Conservation (phyloP, 2,888 invertebrate genomes). For the Portevinia maculata region DNA sequence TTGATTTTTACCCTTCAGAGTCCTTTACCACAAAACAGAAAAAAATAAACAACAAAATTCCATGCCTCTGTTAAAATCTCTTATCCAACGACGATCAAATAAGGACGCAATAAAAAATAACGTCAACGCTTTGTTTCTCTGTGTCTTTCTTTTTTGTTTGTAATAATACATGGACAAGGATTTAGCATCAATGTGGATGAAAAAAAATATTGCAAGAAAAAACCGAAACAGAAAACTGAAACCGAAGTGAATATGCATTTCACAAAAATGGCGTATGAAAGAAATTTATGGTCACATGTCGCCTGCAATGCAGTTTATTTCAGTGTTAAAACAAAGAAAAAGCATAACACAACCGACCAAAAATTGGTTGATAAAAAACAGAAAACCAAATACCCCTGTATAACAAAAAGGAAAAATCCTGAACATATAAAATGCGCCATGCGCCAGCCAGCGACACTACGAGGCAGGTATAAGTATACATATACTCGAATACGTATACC, state of each 20-base stretch:
- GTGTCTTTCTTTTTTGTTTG: slow-evolving; percentile 38
- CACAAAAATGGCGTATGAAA: slow-evolving; percentile 64
- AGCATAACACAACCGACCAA: slow-evolving; percentile 56
- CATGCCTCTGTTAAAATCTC: slow-evolving; percentile 46
- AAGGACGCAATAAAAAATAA: slow-evolving; percentile 63
- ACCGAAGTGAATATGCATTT: slow-evolving; percentile 66
- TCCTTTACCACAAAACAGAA: slow-evolving; percentile 34
- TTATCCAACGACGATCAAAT: slow-evolving; percentile 65
- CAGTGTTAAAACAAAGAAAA: slow-evolving; percentile 43
- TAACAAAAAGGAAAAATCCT: slow-evolving; percentile 45
- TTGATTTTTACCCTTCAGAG: slow-evolving; percentile 57
- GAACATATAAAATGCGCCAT: slow-evolving; percentile 48
- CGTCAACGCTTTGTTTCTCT: slow-evolving; percentile 56
- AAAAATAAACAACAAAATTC: slow-evolving; percentile 7
- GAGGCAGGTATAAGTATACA: slow-evolving; percentile 23
- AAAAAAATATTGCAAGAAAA: slow-evolving; percentile 40
- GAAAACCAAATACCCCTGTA: slow-evolving; percentile 18
- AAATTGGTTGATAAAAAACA: slow-evolving; percentile 48
- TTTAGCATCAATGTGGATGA: slow-evolving; percentile 52
- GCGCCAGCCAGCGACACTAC: slow-evolving; percentile 19
- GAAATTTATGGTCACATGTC: slow-evolving; percentile 72
- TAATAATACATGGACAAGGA: slow-evolving; percentile 62
- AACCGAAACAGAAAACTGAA: slow-evolving; percentile 17
- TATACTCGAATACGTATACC: slow-evolving; percentile 13
- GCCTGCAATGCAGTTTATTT: slow-evolving; percentile 73